phyloP scores from a whole-genome alignment of 2,888 invertebrate genomes.

The Orthonychiurus folsomi region DNA sequence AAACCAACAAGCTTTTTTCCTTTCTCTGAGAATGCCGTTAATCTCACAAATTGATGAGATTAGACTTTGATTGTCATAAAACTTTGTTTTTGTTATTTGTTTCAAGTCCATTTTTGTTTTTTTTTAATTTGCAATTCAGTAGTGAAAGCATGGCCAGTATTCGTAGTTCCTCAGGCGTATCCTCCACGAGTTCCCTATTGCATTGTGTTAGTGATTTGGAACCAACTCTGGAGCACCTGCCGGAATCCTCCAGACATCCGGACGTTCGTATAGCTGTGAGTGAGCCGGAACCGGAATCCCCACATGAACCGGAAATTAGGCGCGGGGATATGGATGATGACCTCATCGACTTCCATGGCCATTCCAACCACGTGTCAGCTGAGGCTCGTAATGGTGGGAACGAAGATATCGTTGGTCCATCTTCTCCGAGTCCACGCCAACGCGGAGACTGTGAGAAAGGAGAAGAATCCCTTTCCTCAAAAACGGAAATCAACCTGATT shows the following conservation, averaged over 20 bases:
- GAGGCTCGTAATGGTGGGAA: constrained; percentile 2
- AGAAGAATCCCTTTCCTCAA: constrained; percentile 16
- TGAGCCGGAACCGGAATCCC: constrained; percentile 28
- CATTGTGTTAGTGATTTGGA: constrained; percentile 40
- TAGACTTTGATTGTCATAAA: not conserved
- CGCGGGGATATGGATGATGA: constrained; percentile 13
- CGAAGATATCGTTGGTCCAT: not conserved
- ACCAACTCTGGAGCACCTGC: constrained; percentile 15
- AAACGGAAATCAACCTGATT: constrained; percentile 42
- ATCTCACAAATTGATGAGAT: not conserved
- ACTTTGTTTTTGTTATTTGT: constrained; percentile 15
- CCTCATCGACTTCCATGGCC: not conserved
- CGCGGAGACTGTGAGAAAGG: not conserved
- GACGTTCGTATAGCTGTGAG: constrained; percentile 36
- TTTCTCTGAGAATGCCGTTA: not conserved
- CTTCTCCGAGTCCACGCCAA: not conserved
- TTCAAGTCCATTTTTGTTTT: constrained; percentile 22
- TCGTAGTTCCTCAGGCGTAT: constrained; percentile 40
- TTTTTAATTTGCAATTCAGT: constrained; percentile 26
- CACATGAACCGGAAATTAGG: constrained; percentile 15
- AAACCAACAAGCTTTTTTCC: not conserved
- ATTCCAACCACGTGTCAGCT: constrained; percentile 13
- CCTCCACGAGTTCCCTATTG: constrained; percentile 39
- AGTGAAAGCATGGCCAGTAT: constrained; percentile 40
- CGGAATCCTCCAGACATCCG: constrained; percentile 25